Evolutionary conservation across 2,113 vertebrate genomes (phyloP), one percentile per base, ranked within the genome.

Genomic region (Pongo abelii): DNA sequence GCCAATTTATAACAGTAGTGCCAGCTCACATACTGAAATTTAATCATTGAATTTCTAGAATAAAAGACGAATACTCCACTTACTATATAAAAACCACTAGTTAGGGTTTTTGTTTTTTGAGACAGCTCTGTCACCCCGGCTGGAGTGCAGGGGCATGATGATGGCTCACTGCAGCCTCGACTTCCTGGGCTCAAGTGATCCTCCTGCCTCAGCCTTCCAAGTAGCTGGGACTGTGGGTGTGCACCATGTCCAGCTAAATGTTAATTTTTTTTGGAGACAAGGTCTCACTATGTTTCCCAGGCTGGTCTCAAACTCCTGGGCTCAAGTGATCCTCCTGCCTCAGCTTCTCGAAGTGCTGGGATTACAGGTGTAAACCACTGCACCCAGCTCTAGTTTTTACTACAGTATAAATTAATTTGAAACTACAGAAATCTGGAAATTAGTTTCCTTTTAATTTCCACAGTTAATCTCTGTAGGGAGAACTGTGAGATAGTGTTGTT

Each of bases 1-100:
- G 40, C 81, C 35, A 69, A 40, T 79, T 79, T 13, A 30, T 48
- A 69, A 84, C 4, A 92, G 59, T 32, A 70, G n/a, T 92, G 50
- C 20, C 20, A 89, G 43, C 55, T 94, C 14, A 67, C 84, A 69
- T 25, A 67, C 25, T 89, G 27, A 96, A 75, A 96, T 89, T 72
- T 52, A 92, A 69, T 94, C 27, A 87, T 30, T 92, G 67, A 89
- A 92, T 79, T 93, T 95, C 83, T 93, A 92, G 74, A 93, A 89
- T 57, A 59, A 84, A 64, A 96, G 11, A 86, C 90, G 12, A 87
- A 93, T 90, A 86, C 74, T 78, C 80, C 18, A 92, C 79, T 95
- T 89, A 85, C 61, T 77, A 74, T 77, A 74, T 27, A 67, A 85
- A 84, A 69, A 32, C 20, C 13, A 11, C 46, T 50, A 43, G 46